Percentiles rank a stretch among this genome's conserved stretches.
These are phyloP conservation scores for Pachydiplax longipennis DNA, from an alignment of 2,888 invertebrate genomes.

Conservation along the genomic window DNA sequence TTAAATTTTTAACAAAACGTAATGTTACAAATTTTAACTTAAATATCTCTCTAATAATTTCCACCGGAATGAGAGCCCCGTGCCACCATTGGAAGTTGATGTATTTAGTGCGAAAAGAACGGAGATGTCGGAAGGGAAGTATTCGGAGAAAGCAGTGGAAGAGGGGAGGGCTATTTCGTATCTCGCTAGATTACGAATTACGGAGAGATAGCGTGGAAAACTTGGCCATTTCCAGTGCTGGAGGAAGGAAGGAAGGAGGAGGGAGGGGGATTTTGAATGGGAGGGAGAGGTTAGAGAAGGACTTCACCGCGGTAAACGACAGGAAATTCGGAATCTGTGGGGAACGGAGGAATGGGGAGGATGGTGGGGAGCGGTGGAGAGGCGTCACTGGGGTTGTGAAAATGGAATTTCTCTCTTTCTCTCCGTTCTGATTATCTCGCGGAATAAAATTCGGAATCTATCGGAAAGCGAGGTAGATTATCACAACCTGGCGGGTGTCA, in stretches of 20 bases:
- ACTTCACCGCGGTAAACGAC: slow-evolving; percentile 42
- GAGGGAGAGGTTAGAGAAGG: background rate
- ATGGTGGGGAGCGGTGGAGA: background rate
- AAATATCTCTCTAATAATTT: background rate
- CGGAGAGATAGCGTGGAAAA: slow-evolving; percentile 25
- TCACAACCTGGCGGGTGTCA: too few relatives aligned
- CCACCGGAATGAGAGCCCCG: background rate
- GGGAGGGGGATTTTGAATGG: background rate
- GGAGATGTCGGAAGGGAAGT: background rate
- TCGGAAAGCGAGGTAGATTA: background rate
- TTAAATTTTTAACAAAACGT: too few relatives aligned
- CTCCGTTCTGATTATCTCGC: background rate
- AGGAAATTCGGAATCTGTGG: slow-evolving; percentile 37
- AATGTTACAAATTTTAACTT: background rate
- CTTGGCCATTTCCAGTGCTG: slow-evolving; percentile 37
- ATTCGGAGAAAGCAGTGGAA: background rate
- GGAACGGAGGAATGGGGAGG: background rate
- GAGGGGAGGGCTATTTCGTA: slow-evolving; percentile 1
- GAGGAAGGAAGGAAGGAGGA: slow-evolving; percentile 35
- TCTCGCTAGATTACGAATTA: slow-evolving; percentile 39
- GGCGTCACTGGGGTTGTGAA: background rate
- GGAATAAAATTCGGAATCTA: background rate
- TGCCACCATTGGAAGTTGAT: background rate
- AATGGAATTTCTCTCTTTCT: background rate
- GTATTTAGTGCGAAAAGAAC: background rate